Percentiles rank a stretch among this genome's conserved stretches.
Conservation (phyloP, 2,888 invertebrate genomes). For the Tinea trinotella region DNA sequence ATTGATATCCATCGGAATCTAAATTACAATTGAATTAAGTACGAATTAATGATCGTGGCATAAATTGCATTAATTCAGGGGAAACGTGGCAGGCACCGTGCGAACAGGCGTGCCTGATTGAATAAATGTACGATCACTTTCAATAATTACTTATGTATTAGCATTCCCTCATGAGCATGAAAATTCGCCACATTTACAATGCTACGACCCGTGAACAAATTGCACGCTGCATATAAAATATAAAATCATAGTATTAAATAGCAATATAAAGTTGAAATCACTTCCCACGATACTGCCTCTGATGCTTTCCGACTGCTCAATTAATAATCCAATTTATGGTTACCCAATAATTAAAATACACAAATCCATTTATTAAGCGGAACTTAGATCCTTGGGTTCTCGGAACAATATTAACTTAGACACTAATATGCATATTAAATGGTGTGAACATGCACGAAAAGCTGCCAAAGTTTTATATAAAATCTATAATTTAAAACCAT, state of each 20-base stretch:
- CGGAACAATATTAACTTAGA: neutral
- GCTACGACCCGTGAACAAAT: no score
- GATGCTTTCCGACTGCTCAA: no score
- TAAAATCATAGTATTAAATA: no score
- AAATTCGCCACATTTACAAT: no score
- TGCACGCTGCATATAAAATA: no score
- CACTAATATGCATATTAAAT: neutral
- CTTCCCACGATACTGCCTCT: no score
- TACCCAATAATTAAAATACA: no score
- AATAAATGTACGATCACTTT: conserved; percentile 47
- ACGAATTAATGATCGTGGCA: conserved; percentile 12
- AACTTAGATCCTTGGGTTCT: no score
- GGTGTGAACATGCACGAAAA: neutral
- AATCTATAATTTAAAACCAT: conserved; percentile 6
- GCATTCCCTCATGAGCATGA: neutral
- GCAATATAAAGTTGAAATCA: no score
- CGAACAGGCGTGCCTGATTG: conserved; percentile 51
- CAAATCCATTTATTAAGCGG: no score
- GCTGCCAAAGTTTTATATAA: conserved; percentile 2
- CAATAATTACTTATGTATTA: conserved; percentile 10
- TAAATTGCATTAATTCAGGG: conserved; percentile 17
- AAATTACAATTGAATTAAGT: conserved; percentile 8
- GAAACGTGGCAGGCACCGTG: conserved; percentile 21
- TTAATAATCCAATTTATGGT: no score
- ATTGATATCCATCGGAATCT: no score